Base-by-base conservation (phyloP, 2,113 vertebrate species). In the Myrmecobius fasciatus region DNA sequence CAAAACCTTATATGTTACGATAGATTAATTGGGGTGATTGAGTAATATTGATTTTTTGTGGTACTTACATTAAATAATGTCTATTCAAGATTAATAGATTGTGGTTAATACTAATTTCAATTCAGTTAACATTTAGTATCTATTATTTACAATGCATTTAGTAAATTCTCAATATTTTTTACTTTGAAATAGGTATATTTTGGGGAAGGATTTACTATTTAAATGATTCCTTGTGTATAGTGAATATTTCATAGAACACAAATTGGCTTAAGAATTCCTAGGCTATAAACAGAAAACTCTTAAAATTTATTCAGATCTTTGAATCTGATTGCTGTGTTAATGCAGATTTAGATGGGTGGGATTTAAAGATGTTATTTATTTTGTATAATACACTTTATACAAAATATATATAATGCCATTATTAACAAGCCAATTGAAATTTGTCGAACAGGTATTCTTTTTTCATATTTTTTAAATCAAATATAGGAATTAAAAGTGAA, bases 261-360 rank as follows among this genome's bases (percentile, higher is more conserved):
- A 67, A 67, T 83, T 83, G 20, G 20, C 6, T 20, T 43, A 43
- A 22, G 92, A 88, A 92, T 56, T 67, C 36, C 48, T 46, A 89
- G 2, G n/a, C 91, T 95, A 92, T 47, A 91, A 5, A 31, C 52
- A 24, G 31, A 48, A 91, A 67, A 91, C 83, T 10, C 4, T 90
- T 26, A 53, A 8, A 89, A 36, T 60, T 53, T 92, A 60, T 9
- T 46, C 49, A 49, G 46, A n/a, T 53, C 93, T 89, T 93, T 96
- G 49, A 56, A 1, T 9, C 92, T 56, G 92, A 88, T 3, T 93
- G 10, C 36, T 25, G 0, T 89, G 51, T 47, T 10, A 93, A 60
- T 14, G 25, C 54, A 54, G 47, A 90, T 22, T 94, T 95, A 95
- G 94, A 31, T 54, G 49, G 8, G 48, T 28, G 25, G 11, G 17